These are phyloP conservation scores for Lydus trimaculatus DNA, from an alignment of 2,888 invertebrate genomes.

Conservation along the genomic window DNA sequence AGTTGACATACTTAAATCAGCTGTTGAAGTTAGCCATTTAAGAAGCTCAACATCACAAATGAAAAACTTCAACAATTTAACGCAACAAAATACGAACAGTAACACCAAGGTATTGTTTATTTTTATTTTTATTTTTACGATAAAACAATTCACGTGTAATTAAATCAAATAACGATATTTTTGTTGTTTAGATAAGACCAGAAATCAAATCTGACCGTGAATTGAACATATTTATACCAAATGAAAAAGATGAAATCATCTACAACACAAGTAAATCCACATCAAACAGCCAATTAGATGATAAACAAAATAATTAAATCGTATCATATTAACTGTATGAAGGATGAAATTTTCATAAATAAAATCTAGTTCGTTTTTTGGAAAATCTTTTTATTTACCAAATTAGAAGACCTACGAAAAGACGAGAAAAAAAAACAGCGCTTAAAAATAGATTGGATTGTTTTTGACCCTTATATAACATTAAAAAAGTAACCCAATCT, in stretches of 20 bases:
- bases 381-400: conserved; percentile 8
- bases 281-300: neutral
- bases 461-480: neutral
- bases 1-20: conserved; percentile 73
- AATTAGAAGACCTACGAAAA: neutral
- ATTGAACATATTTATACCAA: conserved; percentile 38
- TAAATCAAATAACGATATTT: neutral
- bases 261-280: conserved; percentile 34
- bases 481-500: neutral
- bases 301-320: conserved; percentile 1
- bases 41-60: conserved; percentile 44
- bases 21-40: conserved; percentile 71
- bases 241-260: conserved; percentile 50
- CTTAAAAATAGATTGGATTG: neutral
- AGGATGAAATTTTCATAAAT: conserved; percentile 12
- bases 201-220: conserved; percentile 31
- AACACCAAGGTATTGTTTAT: conserved; percentile 36
- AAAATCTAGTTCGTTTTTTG: neutral
- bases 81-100: conserved; percentile 32
- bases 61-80: conserved; percentile 39
- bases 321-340: conserved; percentile 7
- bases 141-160: too few relatives aligned
- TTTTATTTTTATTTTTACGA: too few relatives aligned
- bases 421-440: neutral
- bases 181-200: conserved; percentile 29